Conservation (phyloP, 2,888 invertebrate species). For the Tiphia femorata region DNA sequence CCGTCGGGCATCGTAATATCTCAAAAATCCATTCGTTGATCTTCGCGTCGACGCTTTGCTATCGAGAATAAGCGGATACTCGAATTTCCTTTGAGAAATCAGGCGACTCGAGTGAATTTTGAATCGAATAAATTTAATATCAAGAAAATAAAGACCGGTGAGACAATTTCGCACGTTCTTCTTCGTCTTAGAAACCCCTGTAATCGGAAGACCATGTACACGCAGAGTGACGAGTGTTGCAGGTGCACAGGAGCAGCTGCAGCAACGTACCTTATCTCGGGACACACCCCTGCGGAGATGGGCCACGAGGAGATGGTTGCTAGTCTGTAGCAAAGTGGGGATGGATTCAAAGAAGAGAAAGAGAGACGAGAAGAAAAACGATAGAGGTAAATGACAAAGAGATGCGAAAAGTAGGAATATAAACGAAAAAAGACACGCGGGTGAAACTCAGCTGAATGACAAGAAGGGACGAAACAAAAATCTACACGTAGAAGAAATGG, state of each 20-base stretch:
- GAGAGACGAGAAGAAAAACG: slow-evolving; percentile 5
- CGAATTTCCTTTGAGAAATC: too few species aligned
- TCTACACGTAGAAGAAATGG: too few species aligned
- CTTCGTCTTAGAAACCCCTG: slow-evolving; percentile 3
- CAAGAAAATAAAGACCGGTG: too few species aligned
- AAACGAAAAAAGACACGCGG: slow-evolving; percentile 3
- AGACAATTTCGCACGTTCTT: slow-evolving; percentile 4
- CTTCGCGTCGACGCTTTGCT: too few species aligned
- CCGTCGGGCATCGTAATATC: too few species aligned
- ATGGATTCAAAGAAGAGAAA: too few species aligned
- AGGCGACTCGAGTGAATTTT: too few species aligned
- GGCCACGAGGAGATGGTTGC: slow-evolving; percentile 20
- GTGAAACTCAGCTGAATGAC: too few species aligned
- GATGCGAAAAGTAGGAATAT: slow-evolving; percentile 11
- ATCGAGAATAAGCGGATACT: too few species aligned
- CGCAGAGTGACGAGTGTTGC: slow-evolving; percentile 23
- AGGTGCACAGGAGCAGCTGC: slow-evolving; percentile 33
- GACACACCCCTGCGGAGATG: slow-evolving; percentile 45
- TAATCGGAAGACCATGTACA: background rate
- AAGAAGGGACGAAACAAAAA: too few species aligned
- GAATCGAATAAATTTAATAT: too few species aligned
- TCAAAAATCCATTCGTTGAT: too few species aligned
- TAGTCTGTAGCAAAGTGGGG: slow-evolving; percentile 1
- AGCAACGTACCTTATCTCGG: slow-evolving; percentile 42
- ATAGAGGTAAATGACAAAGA: background rate